Evolutionary conservation across 2,797 vertebrate genomes (phyloP).

Genomic region (Chelmon rostratus): DNA sequence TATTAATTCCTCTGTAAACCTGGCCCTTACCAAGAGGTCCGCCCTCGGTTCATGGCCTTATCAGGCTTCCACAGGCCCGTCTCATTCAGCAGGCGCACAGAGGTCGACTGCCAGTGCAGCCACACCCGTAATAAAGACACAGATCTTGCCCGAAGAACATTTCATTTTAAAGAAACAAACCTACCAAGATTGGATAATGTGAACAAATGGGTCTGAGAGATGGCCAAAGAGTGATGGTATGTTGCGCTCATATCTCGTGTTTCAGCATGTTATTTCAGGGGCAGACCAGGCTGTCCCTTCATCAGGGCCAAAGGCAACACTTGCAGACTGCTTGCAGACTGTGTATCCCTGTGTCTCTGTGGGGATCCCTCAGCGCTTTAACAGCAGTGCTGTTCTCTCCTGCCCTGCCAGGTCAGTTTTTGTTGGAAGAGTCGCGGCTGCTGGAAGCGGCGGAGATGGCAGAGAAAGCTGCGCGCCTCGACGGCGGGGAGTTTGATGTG

Average conservation of each 20-base stretch:
- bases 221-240: constrained; percentile 55
- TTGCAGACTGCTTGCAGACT: constrained; percentile 33
- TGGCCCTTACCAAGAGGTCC: constrained; percentile 49
- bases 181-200: constrained; percentile 67
- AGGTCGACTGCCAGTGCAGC: constrained; percentile 37
- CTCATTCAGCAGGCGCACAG: constrained; percentile 38
- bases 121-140: constrained; percentile 50
- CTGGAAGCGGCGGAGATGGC: constrained; percentile 98
- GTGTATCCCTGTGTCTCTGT: constrained; percentile 54
- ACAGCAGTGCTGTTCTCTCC: constrained; percentile 61
- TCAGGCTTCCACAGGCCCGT: constrained; percentile 32
- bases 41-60: constrained; percentile 47
- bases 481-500: constrained; percentile 95
- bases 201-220: constrained; percentile 76
- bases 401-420: constrained; percentile 92
- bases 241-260: constrained; percentile 59
- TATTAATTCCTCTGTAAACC: constrained; percentile 71
- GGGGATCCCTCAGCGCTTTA: constrained; percentile 61
- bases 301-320: constrained; percentile 73
- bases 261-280: constrained; percentile 64
- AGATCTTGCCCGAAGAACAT: constrained; percentile 46
- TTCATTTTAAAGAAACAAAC: constrained; percentile 55
- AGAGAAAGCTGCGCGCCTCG: constrained; percentile 94
- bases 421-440: constrained; percentile 95
- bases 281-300: constrained; percentile 42